Evolutionary conservation across 2,113 vertebrate genomes (phyloP).

Genomic region (Chaetorhynchus papuensis): DNA sequence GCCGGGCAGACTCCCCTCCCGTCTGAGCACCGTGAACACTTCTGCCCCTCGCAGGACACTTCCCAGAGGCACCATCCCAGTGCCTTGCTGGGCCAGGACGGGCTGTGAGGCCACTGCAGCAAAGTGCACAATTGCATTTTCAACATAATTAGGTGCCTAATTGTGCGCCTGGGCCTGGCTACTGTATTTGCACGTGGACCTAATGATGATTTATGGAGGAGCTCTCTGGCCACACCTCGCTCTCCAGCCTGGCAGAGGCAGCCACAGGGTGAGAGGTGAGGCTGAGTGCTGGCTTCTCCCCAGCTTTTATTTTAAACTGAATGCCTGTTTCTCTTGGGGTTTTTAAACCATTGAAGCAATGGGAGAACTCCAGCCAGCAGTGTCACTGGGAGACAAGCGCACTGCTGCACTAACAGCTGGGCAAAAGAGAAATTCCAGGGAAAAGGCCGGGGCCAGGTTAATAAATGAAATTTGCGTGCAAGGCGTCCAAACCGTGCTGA

Average conservation of each 20-base stretch:
- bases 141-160: constrained; percentile 54
- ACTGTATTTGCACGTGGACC: background rate
- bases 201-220: constrained; percentile 44
- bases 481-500: background rate
- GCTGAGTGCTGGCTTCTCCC: background rate
- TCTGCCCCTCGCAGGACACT: background rate
- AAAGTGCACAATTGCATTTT: constrained; percentile 28
- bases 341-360: background rate
- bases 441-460: background rate
- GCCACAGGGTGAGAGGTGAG: background rate
- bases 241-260: background rate
- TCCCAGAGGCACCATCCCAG: background rate
- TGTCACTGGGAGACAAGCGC: background rate
- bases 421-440: background rate
- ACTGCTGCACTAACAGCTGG: background rate
- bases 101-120: background rate
- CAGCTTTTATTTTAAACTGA: background rate
- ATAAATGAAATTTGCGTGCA: background rate
- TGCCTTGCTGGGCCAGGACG: fast-evolving
- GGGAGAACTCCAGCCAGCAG: background rate
- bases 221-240: background rate
- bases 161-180: constrained; percentile 12
- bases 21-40: fast-evolving
- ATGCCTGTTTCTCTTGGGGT: background rate
- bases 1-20: fast-evolving